Conservation (phyloP, 2,888 invertebrate species). For the Latrodectus hesperus region DNA sequence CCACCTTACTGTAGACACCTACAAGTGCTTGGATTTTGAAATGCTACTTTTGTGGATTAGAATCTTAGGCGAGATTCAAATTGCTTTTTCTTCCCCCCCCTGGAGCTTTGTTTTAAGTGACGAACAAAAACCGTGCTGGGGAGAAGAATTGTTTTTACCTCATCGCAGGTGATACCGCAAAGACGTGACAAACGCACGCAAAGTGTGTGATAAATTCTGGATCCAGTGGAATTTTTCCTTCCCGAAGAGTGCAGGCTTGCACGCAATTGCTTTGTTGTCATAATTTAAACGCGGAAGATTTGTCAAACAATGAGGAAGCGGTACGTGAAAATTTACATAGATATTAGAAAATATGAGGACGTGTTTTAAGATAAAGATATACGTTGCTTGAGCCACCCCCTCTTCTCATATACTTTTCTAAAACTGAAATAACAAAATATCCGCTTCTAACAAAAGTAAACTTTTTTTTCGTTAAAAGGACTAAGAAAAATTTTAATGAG, state of each 20-base stretch:
- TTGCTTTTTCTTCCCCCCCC: conserved; percentile 10
- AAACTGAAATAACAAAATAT: conserved; percentile 8
- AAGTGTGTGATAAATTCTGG: conserved; percentile 41
- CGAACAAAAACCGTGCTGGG: conserved; percentile 24
- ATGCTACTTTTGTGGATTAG: conserved; percentile 41
- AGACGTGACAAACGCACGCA: conserved; percentile 40
- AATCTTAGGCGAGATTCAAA: neutral
- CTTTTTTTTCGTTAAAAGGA: conserved; percentile 27
- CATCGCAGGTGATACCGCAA: conserved; percentile 22
- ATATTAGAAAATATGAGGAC: conserved; percentile 39
- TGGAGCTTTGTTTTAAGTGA: conserved; percentile 24
- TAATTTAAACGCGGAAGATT: conserved; percentile 37
- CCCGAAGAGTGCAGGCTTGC: neutral
- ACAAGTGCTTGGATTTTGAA: conserved; percentile 43
- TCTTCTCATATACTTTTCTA: neutral
- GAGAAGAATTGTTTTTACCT: conserved; percentile 3
- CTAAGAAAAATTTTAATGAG: conserved; percentile 51
- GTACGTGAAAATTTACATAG: conserved; percentile 49
- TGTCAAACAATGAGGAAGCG: conserved; percentile 43
- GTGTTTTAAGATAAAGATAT: neutral
- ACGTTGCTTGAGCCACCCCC: no score
- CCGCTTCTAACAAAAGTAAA: neutral
- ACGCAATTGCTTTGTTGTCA: conserved; percentile 22
- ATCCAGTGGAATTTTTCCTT: neutral
- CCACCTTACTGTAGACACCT: conserved; percentile 27